Evolutionary conservation across 2,797 vertebrate genomes (phyloP), one percentile per base, ranked within the genome.

Genomic region (Acomys russatus): DNA sequence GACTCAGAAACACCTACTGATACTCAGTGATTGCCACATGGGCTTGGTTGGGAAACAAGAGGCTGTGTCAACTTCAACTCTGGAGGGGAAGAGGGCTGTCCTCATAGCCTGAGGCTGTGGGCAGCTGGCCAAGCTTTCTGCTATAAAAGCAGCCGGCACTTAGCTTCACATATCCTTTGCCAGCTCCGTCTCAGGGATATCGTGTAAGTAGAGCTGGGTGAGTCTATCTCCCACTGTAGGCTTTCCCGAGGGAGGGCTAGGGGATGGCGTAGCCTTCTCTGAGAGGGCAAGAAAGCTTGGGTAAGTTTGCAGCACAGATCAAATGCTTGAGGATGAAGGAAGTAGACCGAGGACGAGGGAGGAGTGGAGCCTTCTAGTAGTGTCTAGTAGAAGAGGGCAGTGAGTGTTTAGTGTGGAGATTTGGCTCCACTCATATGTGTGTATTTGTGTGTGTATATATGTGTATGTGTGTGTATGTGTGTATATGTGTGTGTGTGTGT

Each of bases 11-110:
- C 77, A 44, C 74, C 84, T 90, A 30, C 71, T 82, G 83, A 44
- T 84, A 56, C 1, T 14, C 64, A 35, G 70, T 33, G 84, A 93
- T 97, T 98, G 89, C 93, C 86, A 90, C 96, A 97, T 11, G 54
- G 51, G 77, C 56, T 71, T 38, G 83, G 38, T 97, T 97, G 90
- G 80, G 97, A 97, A 98, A 97, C 10, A 3, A 10, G 89, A 44
- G 64, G 33, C 88, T 96, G 93, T 87, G 63, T 96, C 93, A 97
- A 97, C 73, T 3, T 96, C 93, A 97, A 97, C 73, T 3, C 18
- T 63, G 38, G 44, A 14, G 88, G 91, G 76, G 90, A 93, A 63
- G 74, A 17, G 56, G 56, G 15, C 28, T 73, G 59, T 82, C 82
- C 79, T 63, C 35, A 51, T 76, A 63, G 80, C 83, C 74, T 0